Conservation (phyloP, 2,113 vertebrate species). For the Cyphomyrus discorhynchus region DNA sequence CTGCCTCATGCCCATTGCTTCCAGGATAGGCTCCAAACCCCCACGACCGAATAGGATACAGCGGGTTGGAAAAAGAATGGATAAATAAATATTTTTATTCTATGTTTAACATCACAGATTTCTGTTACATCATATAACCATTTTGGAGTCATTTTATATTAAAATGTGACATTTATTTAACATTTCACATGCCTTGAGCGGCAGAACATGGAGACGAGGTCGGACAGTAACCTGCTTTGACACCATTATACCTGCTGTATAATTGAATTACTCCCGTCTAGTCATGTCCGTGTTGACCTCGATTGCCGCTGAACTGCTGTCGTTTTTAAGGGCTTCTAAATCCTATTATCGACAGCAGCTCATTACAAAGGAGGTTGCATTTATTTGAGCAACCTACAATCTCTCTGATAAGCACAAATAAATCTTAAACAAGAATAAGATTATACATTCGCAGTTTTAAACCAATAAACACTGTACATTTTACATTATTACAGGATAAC, state of each 20-base stretch:
- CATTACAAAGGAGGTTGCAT: background rate
- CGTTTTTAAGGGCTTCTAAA: background rate
- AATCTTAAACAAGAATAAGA: background rate
- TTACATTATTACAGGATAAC: background rate
- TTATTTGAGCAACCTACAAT: background rate
- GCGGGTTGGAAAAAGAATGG: no score
- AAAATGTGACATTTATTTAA: conserved; percentile 35
- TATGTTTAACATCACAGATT: background rate
- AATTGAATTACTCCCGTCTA: background rate
- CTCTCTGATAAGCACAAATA: background rate
- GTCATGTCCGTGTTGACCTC: background rate
- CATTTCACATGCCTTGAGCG: conserved; percentile 35
- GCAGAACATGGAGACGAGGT: conserved; percentile 22
- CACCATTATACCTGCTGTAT: background rate
- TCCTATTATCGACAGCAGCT: background rate
- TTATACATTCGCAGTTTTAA: background rate
- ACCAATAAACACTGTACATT: background rate
- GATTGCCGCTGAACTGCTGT: background rate
- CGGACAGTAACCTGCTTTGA: conserved; percentile 12
- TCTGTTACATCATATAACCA: background rate
- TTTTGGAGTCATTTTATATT: background rate
- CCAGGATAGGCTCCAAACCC: no score
- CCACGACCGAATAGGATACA: no score
- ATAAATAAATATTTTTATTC: background rate
- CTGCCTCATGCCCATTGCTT: no score